Evolutionary conservation across 2,113 vertebrate genomes (phyloP), one percentile per base, ranked within the genome.

Genomic region (Tachycineta bicolor): DNA sequence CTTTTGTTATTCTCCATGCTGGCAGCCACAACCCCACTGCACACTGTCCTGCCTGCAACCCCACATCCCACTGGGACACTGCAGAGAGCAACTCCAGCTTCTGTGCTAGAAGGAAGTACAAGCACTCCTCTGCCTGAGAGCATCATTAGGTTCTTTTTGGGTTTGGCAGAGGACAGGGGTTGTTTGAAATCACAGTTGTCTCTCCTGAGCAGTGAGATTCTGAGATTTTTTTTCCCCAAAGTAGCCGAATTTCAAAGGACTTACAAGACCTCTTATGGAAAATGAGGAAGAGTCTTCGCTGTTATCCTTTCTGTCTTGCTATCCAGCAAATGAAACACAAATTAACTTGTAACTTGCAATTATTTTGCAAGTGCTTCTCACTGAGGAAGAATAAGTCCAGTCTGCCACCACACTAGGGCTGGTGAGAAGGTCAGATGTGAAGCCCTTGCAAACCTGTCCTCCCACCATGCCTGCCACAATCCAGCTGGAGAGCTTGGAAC

Each of bases 401-500:
- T 41, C 41, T 80, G 71, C 33, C 59, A 34, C 12, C 58, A 31
- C 1, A 4, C 21, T 3, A 11, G 0, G 6, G 49, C 28, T 1
- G 3, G 22, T 31, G 62, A 56, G 47, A 18, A 34, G 47, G 14
- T 67, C 60, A 82, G 29, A 17, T 2, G 0, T 0, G 1, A 60
- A 77, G 19, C 11, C 64, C 52, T 44, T 23, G 41, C 69, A 71
- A 63, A 53, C n/a, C 59, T 34, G 39, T 0, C 1, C n/a, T 62
- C 19, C 28, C 1, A 0, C 4, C 12, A 4, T 23, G 56, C 55
- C 46, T 68, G n/a, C 39, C 4, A 6, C 7, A 6, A 55, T 37
- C 23, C 47, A 58, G n/a, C 24, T 0, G 4, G n/a, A 2, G 3
- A 88, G 17, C 12, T 0, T 25, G n/a, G 46, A 59, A 31, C 1